These are phyloP conservation scores for Xestia rhomboidea DNA, from an alignment of 2,888 invertebrate species.

Conservation along the genomic window DNA sequence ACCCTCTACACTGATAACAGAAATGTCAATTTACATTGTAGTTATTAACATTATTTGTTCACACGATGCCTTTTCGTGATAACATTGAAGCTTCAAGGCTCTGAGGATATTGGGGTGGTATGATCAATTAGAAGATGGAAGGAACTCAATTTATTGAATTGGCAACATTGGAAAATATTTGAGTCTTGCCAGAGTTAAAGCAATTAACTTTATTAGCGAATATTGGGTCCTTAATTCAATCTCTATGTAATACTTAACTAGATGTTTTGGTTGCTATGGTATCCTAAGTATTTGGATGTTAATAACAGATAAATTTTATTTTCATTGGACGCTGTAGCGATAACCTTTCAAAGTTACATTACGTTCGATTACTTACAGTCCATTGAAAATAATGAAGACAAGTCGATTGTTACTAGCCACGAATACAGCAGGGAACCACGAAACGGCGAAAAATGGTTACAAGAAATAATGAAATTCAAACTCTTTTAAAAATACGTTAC, in stretches of 20 bases:
- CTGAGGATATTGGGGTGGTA: constrained; percentile 10
- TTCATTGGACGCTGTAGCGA: constrained; percentile 15
- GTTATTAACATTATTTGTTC: constrained; percentile 45
- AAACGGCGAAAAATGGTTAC: constrained; percentile 2
- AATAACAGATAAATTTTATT: constrained; percentile 10
- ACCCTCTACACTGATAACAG: constrained; percentile 46
- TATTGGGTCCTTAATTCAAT: neutral
- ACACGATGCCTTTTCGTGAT: constrained; percentile 47
- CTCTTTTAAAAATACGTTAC: constrained; percentile 10
- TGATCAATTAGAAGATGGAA: constrained; percentile 25
- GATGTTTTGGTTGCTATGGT: constrained; percentile 3
- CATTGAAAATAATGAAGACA: constrained; percentile 46
- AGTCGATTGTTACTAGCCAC: constrained; percentile 27
- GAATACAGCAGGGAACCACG: constrained; percentile 44
- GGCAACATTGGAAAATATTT: constrained; percentile 12
- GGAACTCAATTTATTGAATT: constrained; percentile 9
- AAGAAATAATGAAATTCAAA: constrained; percentile 10
- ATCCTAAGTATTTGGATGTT: neutral
- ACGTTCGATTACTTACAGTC: constrained; percentile 12
- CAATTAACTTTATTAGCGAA: constrained; percentile 8
- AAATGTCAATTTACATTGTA: constrained; percentile 58
- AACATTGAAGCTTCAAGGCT: constrained; percentile 27
- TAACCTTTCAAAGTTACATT: constrained; percentile 28
- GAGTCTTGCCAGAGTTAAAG: constrained; percentile 1
- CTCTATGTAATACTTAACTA: neutral